Evolutionary conservation across 37 sponge, comb jelly and placozoan species (phyloP).

Genomic region (Beroe ovata): DNA sequence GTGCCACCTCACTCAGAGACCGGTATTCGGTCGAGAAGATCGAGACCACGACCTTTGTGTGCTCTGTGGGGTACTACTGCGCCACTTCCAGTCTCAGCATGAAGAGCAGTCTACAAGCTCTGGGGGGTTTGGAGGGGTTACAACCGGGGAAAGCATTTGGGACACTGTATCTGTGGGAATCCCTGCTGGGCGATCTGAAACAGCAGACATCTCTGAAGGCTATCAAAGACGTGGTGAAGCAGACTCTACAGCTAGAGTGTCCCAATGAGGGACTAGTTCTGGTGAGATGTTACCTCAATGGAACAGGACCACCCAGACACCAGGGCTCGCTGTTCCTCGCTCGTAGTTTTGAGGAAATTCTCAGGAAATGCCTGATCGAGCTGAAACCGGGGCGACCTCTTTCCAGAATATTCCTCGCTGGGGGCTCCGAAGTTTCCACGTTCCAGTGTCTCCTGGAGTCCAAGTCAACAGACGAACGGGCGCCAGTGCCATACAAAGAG

Average conservation of each 20-base stretch:
- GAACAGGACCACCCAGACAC: constrained; percentile 56
- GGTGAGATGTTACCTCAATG: constrained; percentile 57
- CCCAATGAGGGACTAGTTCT: constrained; percentile 43
- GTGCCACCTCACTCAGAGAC: constrained; percentile 57
- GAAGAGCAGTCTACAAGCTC: constrained; percentile 31
- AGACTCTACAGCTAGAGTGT: constrained; percentile 56
- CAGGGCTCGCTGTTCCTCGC: constrained; percentile 33
- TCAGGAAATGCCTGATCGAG: constrained; percentile 43
- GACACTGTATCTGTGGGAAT: constrained; percentile 52
- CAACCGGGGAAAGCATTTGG: constrained; percentile 13
- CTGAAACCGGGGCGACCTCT: constrained; percentile 39
- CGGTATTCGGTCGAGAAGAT: constrained; percentile 36
- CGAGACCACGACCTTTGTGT: constrained; percentile 48
- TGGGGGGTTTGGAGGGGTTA: constrained; percentile 22
- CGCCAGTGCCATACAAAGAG: constrained; percentile 25
- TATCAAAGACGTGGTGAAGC: constrained; percentile 39
- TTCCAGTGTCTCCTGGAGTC: constrained; percentile 56
- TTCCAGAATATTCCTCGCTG: constrained; percentile 32
- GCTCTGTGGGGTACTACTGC: constrained; percentile 65
- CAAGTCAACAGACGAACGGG: neutral
- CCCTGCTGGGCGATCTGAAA: constrained; percentile 38
- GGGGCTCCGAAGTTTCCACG: neutral
- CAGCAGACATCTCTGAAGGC: constrained; percentile 34
- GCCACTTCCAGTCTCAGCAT: constrained; percentile 8
- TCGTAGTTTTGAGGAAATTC: constrained; percentile 49